Evolutionary conservation across 2,888 invertebrate species (phyloP), one percentile per base, ranked within the genome.

Genomic region (Amiota communis): DNA sequence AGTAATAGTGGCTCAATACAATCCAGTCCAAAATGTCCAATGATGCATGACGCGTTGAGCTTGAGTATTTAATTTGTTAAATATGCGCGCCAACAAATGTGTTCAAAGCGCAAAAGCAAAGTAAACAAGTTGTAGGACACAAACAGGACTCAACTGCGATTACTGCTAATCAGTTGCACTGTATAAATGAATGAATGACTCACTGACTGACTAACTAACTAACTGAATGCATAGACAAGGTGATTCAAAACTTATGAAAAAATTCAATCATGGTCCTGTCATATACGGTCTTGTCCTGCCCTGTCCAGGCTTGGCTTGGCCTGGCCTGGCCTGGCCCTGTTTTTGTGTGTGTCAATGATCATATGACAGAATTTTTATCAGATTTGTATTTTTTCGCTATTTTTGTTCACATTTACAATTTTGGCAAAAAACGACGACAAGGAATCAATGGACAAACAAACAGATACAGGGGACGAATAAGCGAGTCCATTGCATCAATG

Each of bases 81-180:
- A 23, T 23, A 23, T 23, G n/a, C n/a, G 23, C 23, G 23, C 23
- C 23, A 23, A 23, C 23, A 23, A 23, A 23, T 23, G 23, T 23
- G 23, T 23, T 23, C 23, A 23, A 23, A 23, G 23, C 23, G 23
- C 23, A 23, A 23, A 23, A 23, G 23, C 23, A 23, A 23, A 23
- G 23, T 23, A 23, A 23, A 23, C 23, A 23, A 23, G 23, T 23
- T 23, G 23, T 23, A 23, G 23, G 23, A 23, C 23, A 23, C 23
- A 23, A 53, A n/a, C 53, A 12, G 53, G 13, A 6, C 53, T 53
- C 11, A 53, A 12, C 53, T 12, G 15, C 17, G 48, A 65, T 65
- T 65, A 65, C 15, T 48, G 10, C 65, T 65, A 65, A 65, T 65
- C 65, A 65, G 65, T 48, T 15, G 11, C 13, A 15, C 36, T 15